phyloP scores from a whole-genome alignment of 2,797 vertebrate species.

The Manis pentadactyla region DNA sequence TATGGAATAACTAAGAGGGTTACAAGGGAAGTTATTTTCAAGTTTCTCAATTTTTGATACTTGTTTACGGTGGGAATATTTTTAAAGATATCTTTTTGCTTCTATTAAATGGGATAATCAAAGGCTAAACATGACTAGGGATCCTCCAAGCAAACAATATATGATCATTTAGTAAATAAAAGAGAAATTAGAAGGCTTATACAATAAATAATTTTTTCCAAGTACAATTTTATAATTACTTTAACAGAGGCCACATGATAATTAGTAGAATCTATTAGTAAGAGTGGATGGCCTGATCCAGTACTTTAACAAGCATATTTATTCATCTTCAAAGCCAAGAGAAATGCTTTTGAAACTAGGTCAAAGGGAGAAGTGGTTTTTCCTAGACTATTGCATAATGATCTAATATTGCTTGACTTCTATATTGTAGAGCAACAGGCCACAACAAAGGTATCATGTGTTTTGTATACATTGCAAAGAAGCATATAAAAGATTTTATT shows the following conservation, averaged over 20 bases:
- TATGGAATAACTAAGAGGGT: neutral
- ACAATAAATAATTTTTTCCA: conserved; percentile 40
- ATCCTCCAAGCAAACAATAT: neutral
- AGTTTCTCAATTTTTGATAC: conserved; percentile 17
- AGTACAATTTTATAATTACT: conserved; percentile 61
- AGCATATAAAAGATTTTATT: neutral
- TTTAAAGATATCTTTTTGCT: conserved; percentile 39
- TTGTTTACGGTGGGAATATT: neutral
- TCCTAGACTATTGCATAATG: conserved; percentile 22
- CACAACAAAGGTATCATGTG: neutral
- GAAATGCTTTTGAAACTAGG: conserved; percentile 48
- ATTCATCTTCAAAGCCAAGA: conserved; percentile 63
- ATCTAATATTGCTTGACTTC: conserved; percentile 58
- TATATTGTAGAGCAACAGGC: neutral
- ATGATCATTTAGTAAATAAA: conserved; percentile 44
- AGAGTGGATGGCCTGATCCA: conserved; percentile 19
- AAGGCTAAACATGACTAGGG: conserved; percentile 30
- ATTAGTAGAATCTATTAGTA: conserved; percentile 58
- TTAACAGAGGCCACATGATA: conserved; percentile 29
- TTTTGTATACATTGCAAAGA: conserved; percentile 53
- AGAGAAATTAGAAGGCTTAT: conserved; percentile 57
- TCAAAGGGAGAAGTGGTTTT: conserved; percentile 52
- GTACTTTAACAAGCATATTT: conserved; percentile 59
- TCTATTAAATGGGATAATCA: conserved; percentile 32
- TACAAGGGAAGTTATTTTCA: neutral